Conservation (phyloP, 2,113 vertebrate species). For the Brachypodius melanocephalos region DNA sequence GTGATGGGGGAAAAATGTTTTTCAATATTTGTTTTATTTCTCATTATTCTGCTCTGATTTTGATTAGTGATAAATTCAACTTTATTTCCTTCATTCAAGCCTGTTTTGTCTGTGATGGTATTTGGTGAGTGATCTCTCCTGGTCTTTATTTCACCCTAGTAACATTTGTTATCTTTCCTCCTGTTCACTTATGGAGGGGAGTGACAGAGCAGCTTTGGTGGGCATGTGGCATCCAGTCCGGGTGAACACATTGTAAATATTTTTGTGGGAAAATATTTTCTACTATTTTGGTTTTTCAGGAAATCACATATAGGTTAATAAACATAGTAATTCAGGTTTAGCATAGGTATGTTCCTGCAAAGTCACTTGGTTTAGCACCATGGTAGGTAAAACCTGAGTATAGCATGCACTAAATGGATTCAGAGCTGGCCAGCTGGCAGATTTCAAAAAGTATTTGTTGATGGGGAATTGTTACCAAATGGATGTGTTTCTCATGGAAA, state of each 20-base stretch:
- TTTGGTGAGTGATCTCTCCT: background rate
- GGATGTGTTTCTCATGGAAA: background rate
- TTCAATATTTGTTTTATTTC: background rate
- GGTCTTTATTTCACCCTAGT: background rate
- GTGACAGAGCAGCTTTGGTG: background rate
- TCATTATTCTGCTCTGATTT: background rate
- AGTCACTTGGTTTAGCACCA: background rate
- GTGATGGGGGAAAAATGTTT: background rate
- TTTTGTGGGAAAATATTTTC: background rate
- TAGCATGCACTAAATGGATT: background rate
- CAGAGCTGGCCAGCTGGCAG: constrained; percentile 1
- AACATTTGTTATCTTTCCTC: background rate
- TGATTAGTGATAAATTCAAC: background rate
- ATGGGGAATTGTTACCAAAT: background rate
- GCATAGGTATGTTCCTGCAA: background rate
- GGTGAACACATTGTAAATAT: background rate
- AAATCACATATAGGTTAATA: background rate
- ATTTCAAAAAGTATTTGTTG: constrained; percentile 3
- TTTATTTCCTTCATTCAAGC: background rate
- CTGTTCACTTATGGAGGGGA: background rate
- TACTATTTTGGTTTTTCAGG: background rate
- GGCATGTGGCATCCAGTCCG: background rate
- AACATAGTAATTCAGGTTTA: background rate
- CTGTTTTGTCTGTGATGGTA: background rate
- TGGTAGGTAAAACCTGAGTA: background rate